These are phyloP conservation scores for Ardeotis arabs DNA, from an alignment of 2,113 vertebrate species.

Conservation along the genomic window DNA sequence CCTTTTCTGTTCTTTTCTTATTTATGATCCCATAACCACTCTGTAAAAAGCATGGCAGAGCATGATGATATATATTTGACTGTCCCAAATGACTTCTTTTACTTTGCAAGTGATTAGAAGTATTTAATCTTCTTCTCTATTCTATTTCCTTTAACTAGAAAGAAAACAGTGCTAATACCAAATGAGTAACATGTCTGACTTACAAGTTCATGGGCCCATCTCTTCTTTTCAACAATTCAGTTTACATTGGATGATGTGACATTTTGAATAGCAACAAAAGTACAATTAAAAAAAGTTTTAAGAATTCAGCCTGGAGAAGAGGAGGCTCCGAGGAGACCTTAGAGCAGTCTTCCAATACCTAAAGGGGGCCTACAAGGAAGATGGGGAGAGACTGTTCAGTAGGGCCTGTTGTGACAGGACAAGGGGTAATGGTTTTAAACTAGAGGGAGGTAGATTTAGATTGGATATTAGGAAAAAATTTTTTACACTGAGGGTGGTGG, in stretches of 20 bases:
- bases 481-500: too few relatives aligned
- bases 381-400: too few relatives aligned
- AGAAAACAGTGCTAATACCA: background rate
- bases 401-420: too few relatives aligned
- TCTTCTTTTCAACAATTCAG: background rate
- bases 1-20: background rate
- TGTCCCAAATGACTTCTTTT: background rate
- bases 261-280: background rate
- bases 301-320: too few relatives aligned
- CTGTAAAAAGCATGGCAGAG: background rate
- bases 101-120: background rate
- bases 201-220: background rate
- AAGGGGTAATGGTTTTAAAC: too few relatives aligned
- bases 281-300: background rate
- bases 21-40: background rate
- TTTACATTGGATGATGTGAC: background rate
- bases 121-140: background rate
- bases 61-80: background rate
- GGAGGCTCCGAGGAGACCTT: too few relatives aligned
- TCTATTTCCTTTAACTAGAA: background rate
- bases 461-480: too few relatives aligned
- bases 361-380: too few relatives aligned
- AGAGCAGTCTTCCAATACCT: too few relatives aligned
- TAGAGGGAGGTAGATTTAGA: too few relatives aligned
- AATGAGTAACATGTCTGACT: background rate